Evolutionary conservation across 2,113 vertebrate genomes (phyloP).

Genomic region (Smithornis capensis): DNA sequence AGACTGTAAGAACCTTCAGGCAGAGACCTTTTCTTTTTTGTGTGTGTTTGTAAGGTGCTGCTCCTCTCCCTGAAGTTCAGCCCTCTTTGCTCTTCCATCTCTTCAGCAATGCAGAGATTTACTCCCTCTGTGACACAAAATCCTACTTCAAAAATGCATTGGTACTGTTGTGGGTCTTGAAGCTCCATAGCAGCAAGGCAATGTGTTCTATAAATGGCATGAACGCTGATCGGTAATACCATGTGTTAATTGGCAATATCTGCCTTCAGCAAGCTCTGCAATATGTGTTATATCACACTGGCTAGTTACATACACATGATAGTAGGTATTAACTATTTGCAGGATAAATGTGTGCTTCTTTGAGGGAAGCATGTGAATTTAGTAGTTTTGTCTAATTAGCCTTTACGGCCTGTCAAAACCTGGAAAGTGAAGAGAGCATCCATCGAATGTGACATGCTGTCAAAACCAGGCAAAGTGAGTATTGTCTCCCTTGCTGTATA

Average conservation of each 20-base stretch:
- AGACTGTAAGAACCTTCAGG: not conserved
- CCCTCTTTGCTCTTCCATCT: not conserved
- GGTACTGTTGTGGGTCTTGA: not conserved
- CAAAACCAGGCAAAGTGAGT: conserved; percentile 64
- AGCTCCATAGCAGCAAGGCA: conserved; percentile 13
- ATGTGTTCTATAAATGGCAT: conserved; percentile 56
- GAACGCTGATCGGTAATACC: conserved; percentile 56
- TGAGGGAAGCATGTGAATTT: conserved; percentile 51
- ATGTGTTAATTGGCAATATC: conserved; percentile 75
- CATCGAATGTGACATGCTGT: conserved; percentile 66
- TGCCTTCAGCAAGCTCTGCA: conserved; percentile 64
- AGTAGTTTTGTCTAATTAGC: conserved; percentile 69
- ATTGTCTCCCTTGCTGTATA: not conserved
- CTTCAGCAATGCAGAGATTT: not conserved
- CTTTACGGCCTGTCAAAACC: conserved; percentile 68
- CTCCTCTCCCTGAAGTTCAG: not conserved
- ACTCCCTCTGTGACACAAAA: conserved; percentile 29
- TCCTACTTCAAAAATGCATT: conserved; percentile 17
- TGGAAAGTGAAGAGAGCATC: conserved; percentile 49
- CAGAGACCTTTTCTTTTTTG: not conserved
- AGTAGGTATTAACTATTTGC: conserved; percentile 66
- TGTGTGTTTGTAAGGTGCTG: not conserved
- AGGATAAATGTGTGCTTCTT: conserved; percentile 41
- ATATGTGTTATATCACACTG: conserved; percentile 64
- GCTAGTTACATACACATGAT: conserved; percentile 47